Conservation (phyloP, 2,113 vertebrate genomes). For the Pseudorectes ferrugineus region DNA sequence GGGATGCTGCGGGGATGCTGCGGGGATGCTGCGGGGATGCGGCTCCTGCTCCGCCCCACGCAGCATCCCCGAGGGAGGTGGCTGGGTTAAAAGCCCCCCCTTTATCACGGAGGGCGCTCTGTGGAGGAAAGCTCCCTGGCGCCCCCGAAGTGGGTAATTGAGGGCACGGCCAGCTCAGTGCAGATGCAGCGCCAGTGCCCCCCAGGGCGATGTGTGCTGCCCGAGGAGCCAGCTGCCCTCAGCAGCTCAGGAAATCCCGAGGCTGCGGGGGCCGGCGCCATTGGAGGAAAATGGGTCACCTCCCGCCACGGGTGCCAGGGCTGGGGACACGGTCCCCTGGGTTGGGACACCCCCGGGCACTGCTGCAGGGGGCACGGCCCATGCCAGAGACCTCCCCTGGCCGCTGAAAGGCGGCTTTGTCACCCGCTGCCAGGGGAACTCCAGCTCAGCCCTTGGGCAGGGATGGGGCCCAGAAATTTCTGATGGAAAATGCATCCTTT, state of each 20-base stretch:
- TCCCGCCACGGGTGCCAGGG: accelerated
- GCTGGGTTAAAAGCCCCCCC: background rate
- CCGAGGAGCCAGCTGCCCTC: background rate
- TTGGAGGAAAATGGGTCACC: background rate
- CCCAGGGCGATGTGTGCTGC: accelerated
- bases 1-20: no score
- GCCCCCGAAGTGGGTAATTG: accelerated
- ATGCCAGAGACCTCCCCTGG: background rate
- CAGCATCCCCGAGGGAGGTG: background rate
- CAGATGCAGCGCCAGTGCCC: background rate
- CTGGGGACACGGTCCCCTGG: accelerated
- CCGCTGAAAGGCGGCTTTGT: background rate
- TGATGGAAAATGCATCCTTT: background rate
- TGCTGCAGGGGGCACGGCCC: background rate
- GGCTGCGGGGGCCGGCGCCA: accelerated
- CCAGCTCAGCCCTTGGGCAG: background rate
- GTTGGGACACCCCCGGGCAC: accelerated
- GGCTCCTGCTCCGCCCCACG: accelerated
- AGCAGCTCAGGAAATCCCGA: background rate
- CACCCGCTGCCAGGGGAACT: background rate
- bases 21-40: background rate
- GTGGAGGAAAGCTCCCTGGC: accelerated
- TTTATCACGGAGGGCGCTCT: accelerated
- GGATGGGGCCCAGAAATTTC: background rate
- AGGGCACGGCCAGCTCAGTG: accelerated